A percentile compares a stretch with the other conserved stretches of the same genome.
phyloP scores from a whole-genome alignment of 2,888 invertebrate genomes.

The Tetanocera ferruginea region DNA sequence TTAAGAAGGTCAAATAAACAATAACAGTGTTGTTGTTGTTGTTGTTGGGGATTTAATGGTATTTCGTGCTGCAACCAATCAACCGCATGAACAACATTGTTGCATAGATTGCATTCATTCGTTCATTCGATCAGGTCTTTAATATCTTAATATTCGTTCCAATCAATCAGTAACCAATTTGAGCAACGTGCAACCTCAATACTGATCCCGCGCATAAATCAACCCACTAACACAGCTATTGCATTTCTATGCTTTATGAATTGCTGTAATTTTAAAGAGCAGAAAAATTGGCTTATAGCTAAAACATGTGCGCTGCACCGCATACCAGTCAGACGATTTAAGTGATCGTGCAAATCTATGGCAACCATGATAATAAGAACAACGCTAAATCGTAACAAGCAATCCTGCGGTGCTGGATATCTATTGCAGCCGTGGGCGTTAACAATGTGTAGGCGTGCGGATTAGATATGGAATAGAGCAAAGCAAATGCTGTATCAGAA shows the following conservation, averaged over 20 bases:
- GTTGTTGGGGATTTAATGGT: no score
- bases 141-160: slow-evolving; percentile 10
- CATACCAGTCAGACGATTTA: background rate
- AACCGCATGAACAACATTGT: background rate
- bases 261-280: background rate
- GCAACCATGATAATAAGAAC: background rate
- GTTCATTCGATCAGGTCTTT: background rate
- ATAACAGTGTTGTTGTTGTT: no score
- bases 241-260: background rate
- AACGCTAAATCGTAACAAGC: background rate
- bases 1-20: no score
- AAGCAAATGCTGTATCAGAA: background rate
- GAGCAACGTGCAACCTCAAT: background rate
- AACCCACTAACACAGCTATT: background rate
- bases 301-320: background rate
- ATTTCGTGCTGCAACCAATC: no score
- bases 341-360: background rate
- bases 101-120: background rate
- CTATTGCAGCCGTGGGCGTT: background rate
- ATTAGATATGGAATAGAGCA: background rate
- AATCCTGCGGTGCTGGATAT: background rate
- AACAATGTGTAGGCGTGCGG: slow-evolving; percentile 21
- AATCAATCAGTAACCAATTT: slow-evolving; percentile 29
- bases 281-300: background rate
- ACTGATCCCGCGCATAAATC: background rate